Evolutionary conservation across 2,888 invertebrate genomes (phyloP).

Genomic region (Thereva nobilitata): DNA sequence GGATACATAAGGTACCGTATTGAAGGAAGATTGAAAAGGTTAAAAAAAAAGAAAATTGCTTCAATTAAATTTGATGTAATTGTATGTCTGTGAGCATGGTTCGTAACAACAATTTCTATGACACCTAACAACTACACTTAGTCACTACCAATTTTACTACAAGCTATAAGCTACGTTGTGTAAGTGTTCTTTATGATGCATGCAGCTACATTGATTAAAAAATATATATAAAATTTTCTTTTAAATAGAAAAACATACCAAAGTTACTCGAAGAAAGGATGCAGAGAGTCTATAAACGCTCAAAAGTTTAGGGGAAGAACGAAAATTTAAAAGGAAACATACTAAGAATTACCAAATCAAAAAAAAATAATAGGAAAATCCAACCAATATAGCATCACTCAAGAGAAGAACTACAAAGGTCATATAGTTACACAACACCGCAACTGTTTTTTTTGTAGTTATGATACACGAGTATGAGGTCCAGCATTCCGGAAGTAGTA

Average conservation of each 20-base stretch:
- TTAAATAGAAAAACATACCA: conserved; percentile 27
- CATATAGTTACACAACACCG: conserved; percentile 38
- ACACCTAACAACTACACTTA: too few species aligned
- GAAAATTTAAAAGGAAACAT: background rate
- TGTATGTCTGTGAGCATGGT: too few species aligned
- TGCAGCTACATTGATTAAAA: conserved; percentile 30
- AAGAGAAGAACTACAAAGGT: conserved; percentile 4
- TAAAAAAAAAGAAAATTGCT: too few species aligned
- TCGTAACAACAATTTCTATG: too few species aligned
- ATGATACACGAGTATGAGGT: conserved; percentile 32
- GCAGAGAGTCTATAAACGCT: conserved; percentile 18
- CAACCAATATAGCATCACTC: background rate
- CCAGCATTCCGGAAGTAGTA: conserved; percentile 37
- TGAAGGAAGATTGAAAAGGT: too few species aligned
- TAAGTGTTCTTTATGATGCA: background rate
- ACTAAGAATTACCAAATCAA: background rate
- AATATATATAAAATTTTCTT: background rate
- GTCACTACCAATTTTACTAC: too few species aligned
- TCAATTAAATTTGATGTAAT: too few species aligned
- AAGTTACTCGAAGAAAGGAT: conserved; percentile 26
- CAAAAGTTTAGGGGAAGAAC: background rate
- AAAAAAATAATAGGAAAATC: background rate
- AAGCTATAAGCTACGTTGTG: too few species aligned
- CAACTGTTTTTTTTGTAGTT: conserved; percentile 16
- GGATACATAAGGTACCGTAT: too few species aligned